These are phyloP conservation scores for Heliconius ismenius DNA, from an alignment of 2,888 invertebrate genomes.

Conservation along the genomic window DNA sequence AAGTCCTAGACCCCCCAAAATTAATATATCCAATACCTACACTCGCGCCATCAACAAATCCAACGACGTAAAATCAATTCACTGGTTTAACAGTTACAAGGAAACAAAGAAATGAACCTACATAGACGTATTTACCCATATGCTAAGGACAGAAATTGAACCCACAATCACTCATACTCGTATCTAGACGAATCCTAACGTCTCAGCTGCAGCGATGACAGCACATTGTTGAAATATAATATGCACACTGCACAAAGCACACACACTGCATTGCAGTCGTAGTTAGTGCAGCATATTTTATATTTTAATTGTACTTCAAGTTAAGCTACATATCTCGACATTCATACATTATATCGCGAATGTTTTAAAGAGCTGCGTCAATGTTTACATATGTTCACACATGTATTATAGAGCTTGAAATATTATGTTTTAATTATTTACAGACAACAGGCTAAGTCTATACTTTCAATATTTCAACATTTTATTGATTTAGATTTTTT, in stretches of 20 bases:
- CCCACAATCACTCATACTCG: not conserved
- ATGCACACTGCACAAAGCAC: not conserved
- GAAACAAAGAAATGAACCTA: too few relatives aligned
- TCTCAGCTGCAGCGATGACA: slow-evolving; percentile 14
- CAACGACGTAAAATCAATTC: too few relatives aligned
- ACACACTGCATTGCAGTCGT: slow-evolving; percentile 23
- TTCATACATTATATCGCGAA: not conserved
- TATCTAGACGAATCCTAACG: not conserved
- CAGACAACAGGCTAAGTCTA: not conserved
- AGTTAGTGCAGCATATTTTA: slow-evolving; percentile 9
- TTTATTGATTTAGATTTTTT: not conserved
- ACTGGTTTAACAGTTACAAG: too few relatives aligned
- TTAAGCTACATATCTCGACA: not conserved
- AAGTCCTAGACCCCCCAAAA: too few relatives aligned
- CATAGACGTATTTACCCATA: too few relatives aligned
- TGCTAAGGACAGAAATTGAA: not conserved
- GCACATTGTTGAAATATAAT: not conserved
- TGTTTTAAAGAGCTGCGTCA: slow-evolving; percentile 1
- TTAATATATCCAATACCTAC: too few relatives aligned
- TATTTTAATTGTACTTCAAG: slow-evolving; percentile 21
- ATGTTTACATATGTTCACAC: not conserved
- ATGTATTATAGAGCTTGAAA: too few relatives aligned
- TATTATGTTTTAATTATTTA: not conserved
- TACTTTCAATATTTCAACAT: not conserved
- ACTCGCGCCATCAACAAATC: too few relatives aligned